A percentile compares a stretch with the other conserved stretches of the same genome.
Evolutionary conservation across 2,888 invertebrate genomes (phyloP).

Genomic region (Sicus ferrugineus): DNA sequence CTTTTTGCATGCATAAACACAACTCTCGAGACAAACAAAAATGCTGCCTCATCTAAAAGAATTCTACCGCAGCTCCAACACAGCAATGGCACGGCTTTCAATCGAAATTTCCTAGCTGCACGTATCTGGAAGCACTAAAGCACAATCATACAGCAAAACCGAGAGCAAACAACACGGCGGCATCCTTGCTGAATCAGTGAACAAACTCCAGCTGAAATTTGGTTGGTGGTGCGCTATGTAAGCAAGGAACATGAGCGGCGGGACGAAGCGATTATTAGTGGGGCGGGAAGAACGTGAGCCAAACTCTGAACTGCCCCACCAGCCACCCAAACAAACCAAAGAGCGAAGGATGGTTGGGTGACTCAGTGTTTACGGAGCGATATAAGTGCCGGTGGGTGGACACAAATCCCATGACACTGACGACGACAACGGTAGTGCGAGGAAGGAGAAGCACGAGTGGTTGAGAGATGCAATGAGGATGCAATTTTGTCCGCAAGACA

Average conservation of each 20-base stretch:
- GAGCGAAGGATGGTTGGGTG: background rate
- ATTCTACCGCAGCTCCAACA: background rate
- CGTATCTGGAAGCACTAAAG: background rate
- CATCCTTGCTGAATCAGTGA: slow-evolving; percentile 19
- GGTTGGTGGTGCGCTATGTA: background rate
- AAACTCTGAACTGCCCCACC: slow-evolving; percentile 11
- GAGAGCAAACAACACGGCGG: background rate
- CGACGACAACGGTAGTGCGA: background rate
- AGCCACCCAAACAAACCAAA: background rate
- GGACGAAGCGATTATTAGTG: slow-evolving; percentile 21
- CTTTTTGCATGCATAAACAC: slow-evolving; percentile 14
- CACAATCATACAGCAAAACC: slow-evolving; percentile 15
- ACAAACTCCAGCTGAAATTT: slow-evolving; percentile 15
- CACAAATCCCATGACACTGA: slow-evolving; percentile 2
- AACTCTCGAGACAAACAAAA: background rate
- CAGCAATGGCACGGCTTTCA: background rate
- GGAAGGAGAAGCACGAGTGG: background rate
- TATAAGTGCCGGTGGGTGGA: background rate
- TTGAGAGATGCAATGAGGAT: background rate
- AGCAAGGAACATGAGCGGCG: background rate
- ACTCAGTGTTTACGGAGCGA: background rate
- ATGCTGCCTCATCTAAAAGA: background rate
- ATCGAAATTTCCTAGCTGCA: background rate
- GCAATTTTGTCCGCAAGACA: too few species aligned
- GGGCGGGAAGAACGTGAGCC: slow-evolving; percentile 20